Evolutionary conservation across 1,140 invertebrate species (phyloP).

Genomic region (Drosophila pachea): DNA sequence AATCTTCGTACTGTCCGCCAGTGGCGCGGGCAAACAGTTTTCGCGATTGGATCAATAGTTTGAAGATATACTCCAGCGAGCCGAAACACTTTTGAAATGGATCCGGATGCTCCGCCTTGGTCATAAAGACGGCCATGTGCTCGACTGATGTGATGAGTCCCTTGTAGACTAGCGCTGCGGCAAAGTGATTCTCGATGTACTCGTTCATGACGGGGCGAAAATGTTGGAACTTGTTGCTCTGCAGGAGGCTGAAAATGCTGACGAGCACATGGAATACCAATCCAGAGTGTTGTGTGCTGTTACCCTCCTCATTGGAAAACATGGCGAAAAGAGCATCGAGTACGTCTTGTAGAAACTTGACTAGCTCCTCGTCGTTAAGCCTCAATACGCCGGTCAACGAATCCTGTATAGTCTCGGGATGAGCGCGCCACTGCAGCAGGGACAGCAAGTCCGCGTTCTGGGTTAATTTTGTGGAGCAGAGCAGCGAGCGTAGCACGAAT

Average conservation of each 20-base stretch:
- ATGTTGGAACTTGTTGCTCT: conserved; percentile 95
- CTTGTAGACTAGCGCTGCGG: conserved; percentile 96
- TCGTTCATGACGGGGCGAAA: conserved; percentile 97
- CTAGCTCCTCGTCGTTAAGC: conserved; percentile 92
- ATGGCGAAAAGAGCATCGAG: conserved; percentile 96
- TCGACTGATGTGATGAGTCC: conserved; percentile 92
- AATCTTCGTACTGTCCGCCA: conserved; percentile 92
- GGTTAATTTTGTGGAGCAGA: conserved; percentile 97
- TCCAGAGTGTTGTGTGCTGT: conserved; percentile 85
- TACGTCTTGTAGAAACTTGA: conserved; percentile 97
- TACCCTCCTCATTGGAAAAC: conserved; percentile 96
- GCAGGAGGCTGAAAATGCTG: conserved; percentile 93
- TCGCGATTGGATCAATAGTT: conserved; percentile 95
- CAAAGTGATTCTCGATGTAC: conserved; percentile 97
- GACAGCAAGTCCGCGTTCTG: conserved; percentile 95
- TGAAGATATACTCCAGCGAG: conserved; percentile 96
- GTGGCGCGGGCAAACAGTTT: conserved; percentile 92
- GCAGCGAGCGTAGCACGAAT: conserved; percentile 88
- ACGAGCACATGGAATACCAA: conserved; percentile 87
- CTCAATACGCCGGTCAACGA: conserved; percentile 89
- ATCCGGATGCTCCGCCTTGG: conserved; percentile 90
- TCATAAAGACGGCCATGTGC: conserved; percentile 94
- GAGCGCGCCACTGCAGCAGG: conserved; percentile 93
- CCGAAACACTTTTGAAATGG: conserved; percentile 94
- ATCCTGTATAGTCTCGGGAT: conserved; percentile 91